Evolutionary conservation across 2,888 invertebrate genomes (phyloP), one percentile per base, ranked within the genome.

Genomic region (Cerastis rubricosa): DNA sequence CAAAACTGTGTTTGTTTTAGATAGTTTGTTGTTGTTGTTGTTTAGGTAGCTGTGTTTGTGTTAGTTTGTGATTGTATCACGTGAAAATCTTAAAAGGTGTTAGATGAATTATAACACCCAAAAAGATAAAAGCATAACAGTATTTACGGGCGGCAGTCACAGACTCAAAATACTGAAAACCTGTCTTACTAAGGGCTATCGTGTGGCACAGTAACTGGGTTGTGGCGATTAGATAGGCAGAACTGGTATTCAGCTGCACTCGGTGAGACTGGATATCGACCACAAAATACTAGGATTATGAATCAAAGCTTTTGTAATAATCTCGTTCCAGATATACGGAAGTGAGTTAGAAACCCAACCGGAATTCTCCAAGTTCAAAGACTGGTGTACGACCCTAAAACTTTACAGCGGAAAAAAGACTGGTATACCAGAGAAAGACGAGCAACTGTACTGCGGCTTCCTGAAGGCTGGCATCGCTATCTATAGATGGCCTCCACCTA

Each of bases 271-370:
- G 25, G 57, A 57, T 25, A 25, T 14, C 14, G 14, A 57, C 14
- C 35, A 6, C 0, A 35, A 35, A 12, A 40, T 40, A 22, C 4
- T 29, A 59, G 59, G 4, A 19, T 8, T 17, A 0, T 59, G 29
- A 35, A 19, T 47, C 12, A 64, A 35, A 47, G 17, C 8, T 47
- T 51, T 43, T 64, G 25, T 17, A 57, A 35, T 8, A 35, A 68
- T 19, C 0, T 54, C 6, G 0, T 75, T 81, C 1, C 86, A 97
- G 95, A 97, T 98, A 78, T 98, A 97, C 91, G 89, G 93, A 12
- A 94, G 95, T n/a, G 98, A 98, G 92, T 90, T 98, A 79, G 98
- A 98, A 92, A 90, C 93, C 59, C 98, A 98, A 89, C 95, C 97
- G 0, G 97, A 98, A 88, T 98, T 98, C 89, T 93, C 95, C 2